Evolutionary conservation across 2,797 vertebrate genomes (phyloP), one percentile per base, ranked within the genome.

Genomic region (Spea hammondii): DNA sequence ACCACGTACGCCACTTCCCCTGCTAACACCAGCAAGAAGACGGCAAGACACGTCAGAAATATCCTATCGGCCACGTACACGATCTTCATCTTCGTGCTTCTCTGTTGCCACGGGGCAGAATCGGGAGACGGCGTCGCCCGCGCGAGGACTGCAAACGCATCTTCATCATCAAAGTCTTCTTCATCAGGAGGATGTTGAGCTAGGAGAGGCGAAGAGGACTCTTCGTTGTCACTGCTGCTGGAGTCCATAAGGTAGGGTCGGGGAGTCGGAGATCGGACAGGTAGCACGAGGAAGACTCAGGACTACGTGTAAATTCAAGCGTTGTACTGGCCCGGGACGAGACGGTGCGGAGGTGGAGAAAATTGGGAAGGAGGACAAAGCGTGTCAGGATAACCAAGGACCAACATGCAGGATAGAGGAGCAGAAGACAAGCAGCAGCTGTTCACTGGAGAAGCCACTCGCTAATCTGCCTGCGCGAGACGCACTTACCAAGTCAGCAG

Each of bases 71-170:
- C 73, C 51, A 76, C 10, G 55, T 68, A 49, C 17, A 81, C 10
- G 8, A 81, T 76, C 74, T 81, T 81, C 74, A 77, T 81, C 68
- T 64, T 77, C 9, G 47, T 59, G 74, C 62, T 81, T 10, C 79
- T 62, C 64, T 81, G 79, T 74, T 81, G 64, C 79, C 79, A 81
- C 2, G 79, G 74, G 9, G 73, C 6, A 0, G 13, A 32, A 0
- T 81, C 70, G 8, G 74, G 69, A 3, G 79, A 64, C 4, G 53
- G 47, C 5, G 74, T 72, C 44, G 48, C 5, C 54, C 79, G 55
- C 5, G 79, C 55, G 5, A 81, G 54, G 14, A 67, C 11, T 11
- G 65, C 65, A 76, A 79, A 79, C 14, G 70, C 17, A 68, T 75
- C 73, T 12, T 69, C 81, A 0, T 44, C 73, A 10, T 64, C 8